These are phyloP conservation scores for Ectropis grisescens DNA, from an alignment of 1,140 invertebrate species.

Conservation along the genomic window DNA sequence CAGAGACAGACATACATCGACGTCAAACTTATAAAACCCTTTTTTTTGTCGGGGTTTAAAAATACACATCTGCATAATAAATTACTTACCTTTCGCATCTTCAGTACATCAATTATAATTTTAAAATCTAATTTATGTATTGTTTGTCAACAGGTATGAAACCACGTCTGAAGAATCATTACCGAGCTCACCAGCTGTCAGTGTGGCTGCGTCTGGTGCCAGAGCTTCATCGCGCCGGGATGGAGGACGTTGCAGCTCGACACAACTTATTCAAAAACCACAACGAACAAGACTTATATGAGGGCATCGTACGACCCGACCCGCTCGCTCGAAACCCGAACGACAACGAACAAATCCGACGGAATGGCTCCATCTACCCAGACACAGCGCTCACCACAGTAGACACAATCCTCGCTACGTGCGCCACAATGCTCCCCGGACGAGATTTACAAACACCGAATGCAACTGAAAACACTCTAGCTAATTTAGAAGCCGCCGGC, in stretches of 20 bases:
- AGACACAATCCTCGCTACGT: constrained; percentile 58
- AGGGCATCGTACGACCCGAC: constrained; percentile 84
- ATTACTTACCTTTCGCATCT: too few species aligned
- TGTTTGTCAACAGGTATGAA: constrained; percentile 79
- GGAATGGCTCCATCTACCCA: constrained; percentile 37
- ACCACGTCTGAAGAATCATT: constrained; percentile 93
- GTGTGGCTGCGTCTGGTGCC: constrained; percentile 95
- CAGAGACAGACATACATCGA: too few species aligned
- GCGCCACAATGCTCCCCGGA: constrained; percentile 57
- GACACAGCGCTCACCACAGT: constrained; percentile 59
- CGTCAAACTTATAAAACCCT: too few species aligned
- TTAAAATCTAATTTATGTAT: not conserved
- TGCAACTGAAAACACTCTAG: constrained; percentile 77
- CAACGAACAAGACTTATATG: constrained; percentile 84
- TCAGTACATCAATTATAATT: too few species aligned
- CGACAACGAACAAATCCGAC: constrained; percentile 33
- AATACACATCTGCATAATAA: too few species aligned
- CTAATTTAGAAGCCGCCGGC: constrained; percentile 83
- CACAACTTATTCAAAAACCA: constrained; percentile 89
- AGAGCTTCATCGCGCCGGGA: constrained; percentile 89
- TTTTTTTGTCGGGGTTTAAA: too few species aligned
- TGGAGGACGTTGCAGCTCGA: constrained; percentile 86
- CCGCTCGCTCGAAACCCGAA: constrained; percentile 73
- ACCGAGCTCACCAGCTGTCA: constrained; percentile 92
- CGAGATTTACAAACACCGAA: constrained; percentile 55